phyloP scores from a whole-genome alignment of 2,113 vertebrate genomes.

The zebrafish (Danio rerio) region GRCz12tu NC_133181.1:14715501-14716000 shows the following conservation, averaged over 20 bases:
- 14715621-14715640: slow-evolving; percentile 29
- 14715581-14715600: slow-evolving; percentile 36
- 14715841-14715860: no score
- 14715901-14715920: neutral
- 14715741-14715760: neutral
- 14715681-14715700: neutral
- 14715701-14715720: neutral
- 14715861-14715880: neutral
- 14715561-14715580: slow-evolving; percentile 35
- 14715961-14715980: neutral
- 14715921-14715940: slow-evolving; percentile 30
- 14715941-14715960: neutral
- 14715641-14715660: slow-evolving; percentile 13
- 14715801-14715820: slow-evolving; percentile 62
- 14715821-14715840: slow-evolving; percentile 42
- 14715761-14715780: neutral
- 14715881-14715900: neutral
- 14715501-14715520: neutral
- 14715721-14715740: neutral
- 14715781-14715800: neutral
- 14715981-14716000: slow-evolving; percentile 29
- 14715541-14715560: neutral
- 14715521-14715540: neutral
- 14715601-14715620: slow-evolving; percentile 5
- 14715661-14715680: slow-evolving; percentile 9